These are phyloP conservation scores for Sardinella longiceps DNA, from an alignment of 2,797 vertebrate genomes.

Conservation along the genomic window DNA sequence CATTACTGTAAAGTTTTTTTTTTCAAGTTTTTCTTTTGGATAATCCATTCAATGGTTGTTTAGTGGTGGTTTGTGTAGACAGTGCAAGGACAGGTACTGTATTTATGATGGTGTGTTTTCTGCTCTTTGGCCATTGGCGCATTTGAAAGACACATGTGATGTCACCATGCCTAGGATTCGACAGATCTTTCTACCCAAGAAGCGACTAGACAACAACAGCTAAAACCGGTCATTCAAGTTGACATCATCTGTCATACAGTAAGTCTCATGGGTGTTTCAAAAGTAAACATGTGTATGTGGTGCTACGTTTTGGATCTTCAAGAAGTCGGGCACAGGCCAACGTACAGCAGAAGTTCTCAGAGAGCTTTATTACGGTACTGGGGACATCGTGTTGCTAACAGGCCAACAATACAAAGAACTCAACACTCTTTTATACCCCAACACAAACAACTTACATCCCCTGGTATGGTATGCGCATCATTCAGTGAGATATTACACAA, in stretches of 20 bases:
- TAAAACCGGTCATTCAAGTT: constrained; percentile 68
- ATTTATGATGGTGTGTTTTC: background rate
- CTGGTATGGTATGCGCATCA: no score
- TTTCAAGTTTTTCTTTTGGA: background rate
- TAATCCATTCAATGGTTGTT: background rate
- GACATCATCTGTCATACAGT: no score
- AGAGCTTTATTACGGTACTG: no score
- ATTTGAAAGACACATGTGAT: background rate
- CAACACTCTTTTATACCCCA: no score
- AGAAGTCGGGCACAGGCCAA: no score
- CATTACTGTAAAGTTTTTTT: background rate
- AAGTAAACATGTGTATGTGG: constrained; percentile 67
- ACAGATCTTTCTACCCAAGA: background rate
- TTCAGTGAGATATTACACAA: no score
- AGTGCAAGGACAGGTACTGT: background rate
- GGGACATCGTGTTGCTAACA: no score
- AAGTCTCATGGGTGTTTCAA: constrained; percentile 51
- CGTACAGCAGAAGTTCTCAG: no score
- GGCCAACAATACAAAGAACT: no score
- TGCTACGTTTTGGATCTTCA: no score
- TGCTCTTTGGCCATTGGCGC: background rate
- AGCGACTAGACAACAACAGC: constrained; percentile 66
- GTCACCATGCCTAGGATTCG: background rate
- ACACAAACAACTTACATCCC: no score
- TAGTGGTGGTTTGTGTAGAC: background rate